phyloP scores from a whole-genome alignment of 2,888 invertebrate genomes.

The Pediacus dermestoides region DNA sequence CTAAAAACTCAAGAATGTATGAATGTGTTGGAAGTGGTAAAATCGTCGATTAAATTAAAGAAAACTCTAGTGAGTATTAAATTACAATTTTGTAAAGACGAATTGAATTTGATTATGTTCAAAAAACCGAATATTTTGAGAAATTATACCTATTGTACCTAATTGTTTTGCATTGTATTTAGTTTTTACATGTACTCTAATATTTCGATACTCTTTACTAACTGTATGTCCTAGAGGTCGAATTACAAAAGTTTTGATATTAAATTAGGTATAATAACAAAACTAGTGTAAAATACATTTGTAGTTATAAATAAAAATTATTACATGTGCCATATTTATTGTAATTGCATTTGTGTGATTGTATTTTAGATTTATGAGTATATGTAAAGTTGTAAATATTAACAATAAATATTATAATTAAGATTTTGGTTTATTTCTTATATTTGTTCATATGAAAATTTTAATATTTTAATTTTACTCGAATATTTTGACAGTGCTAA shows the following conservation, averaged over 20 bases:
- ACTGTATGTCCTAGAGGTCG: conserved; percentile 27
- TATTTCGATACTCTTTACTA: conserved; percentile 28
- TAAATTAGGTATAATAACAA: conserved; percentile 19
- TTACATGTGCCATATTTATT: conserved; percentile 45
- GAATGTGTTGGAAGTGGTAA: too few relatives aligned
- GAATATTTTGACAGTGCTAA: too few relatives aligned
- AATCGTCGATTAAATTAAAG: too few relatives aligned
- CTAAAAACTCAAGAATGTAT: too few relatives aligned
- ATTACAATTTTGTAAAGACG: too few relatives aligned
- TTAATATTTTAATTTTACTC: too few relatives aligned
- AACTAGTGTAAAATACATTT: conserved; percentile 24
- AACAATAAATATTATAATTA: conserved; percentile 31
- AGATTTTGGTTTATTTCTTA: too few relatives aligned
- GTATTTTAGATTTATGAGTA: conserved; percentile 35
- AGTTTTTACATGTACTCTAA: conserved; percentile 26
- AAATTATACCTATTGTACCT: conserved; percentile 8
- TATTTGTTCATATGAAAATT: too few relatives aligned
- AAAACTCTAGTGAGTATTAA: too few relatives aligned
- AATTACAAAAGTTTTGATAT: conserved; percentile 26
- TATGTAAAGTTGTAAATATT: conserved; percentile 45
- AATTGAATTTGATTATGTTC: too few relatives aligned
- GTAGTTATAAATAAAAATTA: conserved; percentile 23
- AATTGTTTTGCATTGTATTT: conserved; percentile 11
- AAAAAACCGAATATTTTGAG: too few relatives aligned
- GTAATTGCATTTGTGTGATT: conserved; percentile 44